Evolutionary conservation across 1,140 invertebrate genomes (phyloP), one percentile per base, ranked within the genome.

Genomic region (Papilio dardanus): DNA sequence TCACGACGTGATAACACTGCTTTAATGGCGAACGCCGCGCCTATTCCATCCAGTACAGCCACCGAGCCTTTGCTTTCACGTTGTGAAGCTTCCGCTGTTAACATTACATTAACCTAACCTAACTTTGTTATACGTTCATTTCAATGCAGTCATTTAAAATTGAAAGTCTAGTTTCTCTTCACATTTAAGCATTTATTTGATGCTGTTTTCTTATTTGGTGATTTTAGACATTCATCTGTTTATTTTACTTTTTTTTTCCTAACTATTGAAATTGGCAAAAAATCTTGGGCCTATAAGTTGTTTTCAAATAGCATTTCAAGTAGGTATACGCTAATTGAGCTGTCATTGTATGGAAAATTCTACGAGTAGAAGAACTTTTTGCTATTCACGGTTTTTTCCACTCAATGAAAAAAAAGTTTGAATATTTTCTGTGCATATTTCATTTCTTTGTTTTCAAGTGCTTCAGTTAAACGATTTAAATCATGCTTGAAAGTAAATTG

Each of bases 1-100:
- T 92, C 88, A 89, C 88, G 81, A 91, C 85, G 84, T 92, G 90
- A 93, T 93, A 93, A 93, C 90, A 91, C 79, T 83, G 82, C 89
- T 86, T 86, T 92, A 92, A 92, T 93, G 82, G 82, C 79, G 76
- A 76, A 82, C 81, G 69, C 82, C 82, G 83, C 83, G 84, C 83
- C 84, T 87, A 84, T 84, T 81, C 80, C 81, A 81, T 84, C 84
- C 81, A 31, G 35, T 37, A 37, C 35, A 37, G n/a, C n/a, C 42
- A n/a, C 42, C n/a, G 42, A 46, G 69, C 69, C 37, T 69, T 50
- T 30, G 30, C 75, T 80, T 77, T 73, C 46, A 42, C 68, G 42
- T 66, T 30, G 66, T 50, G 69, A 24, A 19, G 42, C 69, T 71
- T 71, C 69, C 69, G 69, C 16, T 50, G 37, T 46, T 50, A 46